phyloP scores from a whole-genome alignment of 2,797 vertebrate species.

The Alfaro cultratus region DNA sequence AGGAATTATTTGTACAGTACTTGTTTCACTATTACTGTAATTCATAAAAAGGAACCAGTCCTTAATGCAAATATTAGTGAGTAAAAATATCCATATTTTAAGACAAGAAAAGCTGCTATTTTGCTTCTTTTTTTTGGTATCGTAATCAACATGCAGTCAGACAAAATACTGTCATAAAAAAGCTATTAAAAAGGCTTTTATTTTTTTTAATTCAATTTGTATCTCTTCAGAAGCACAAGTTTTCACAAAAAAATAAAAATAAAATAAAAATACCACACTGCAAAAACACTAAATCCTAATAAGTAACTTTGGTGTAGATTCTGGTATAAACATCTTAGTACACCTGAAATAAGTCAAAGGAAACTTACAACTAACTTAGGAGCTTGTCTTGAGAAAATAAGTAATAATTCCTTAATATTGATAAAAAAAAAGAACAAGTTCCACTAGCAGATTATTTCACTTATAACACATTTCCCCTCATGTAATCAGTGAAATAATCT shows the following conservation, averaged over 20 bases:
- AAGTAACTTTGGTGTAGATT: no score
- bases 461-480: no score
- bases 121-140: not conserved
- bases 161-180: not conserved
- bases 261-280: no score
- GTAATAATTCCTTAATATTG: no score
- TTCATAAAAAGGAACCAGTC: conserved; percentile 1
- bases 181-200: not conserved
- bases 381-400: no score
- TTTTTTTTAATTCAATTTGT: not conserved
- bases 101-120: not conserved
- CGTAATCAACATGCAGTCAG: conserved; percentile 16
- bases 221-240: not conserved
- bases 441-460: no score
- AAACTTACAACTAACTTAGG: no score
- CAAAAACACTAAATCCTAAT: no score
- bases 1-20: not conserved
- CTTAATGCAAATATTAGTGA: not conserved
- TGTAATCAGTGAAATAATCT: no score
- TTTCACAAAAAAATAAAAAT: not conserved
- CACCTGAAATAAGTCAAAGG: no score
- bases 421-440: no score
- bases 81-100: conserved; percentile 3
- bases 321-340: no score
- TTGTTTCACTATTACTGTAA: not conserved